Evolutionary conservation across 2,113 vertebrate genomes (phyloP), one percentile per base, ranked within the genome.

Genomic region (Datnioides undecimradiatus): DNA sequence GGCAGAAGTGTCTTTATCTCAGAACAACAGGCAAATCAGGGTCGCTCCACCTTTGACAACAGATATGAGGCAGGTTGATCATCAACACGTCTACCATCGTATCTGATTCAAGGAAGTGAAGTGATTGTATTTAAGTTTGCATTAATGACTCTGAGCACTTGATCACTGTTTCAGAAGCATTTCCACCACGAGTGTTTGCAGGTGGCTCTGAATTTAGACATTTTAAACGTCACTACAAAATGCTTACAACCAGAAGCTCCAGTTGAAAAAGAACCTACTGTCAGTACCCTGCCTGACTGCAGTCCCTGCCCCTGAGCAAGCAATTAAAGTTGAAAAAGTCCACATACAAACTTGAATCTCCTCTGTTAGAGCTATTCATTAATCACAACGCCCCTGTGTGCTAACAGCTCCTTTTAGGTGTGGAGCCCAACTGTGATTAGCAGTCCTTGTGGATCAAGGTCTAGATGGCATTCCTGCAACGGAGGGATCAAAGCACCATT

Each of bases 401-500:
- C 33, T 17, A 21, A 52, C 51, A 29, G 60, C 49, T 79, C 16
- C 48, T 33, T 65, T 52, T n/a, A 51, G 46, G 21, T 54, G 58
- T 68, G 69, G 71, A 75, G 80, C 77, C 49, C 34, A 31, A 54
- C 12, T 21, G 34, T 41, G 65, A 83, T 77, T 77, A 75, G 79
- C 58, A 79, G 80, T 64, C 78, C 57, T 21, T 25, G 7, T 3
- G 41, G 68, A 80, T 81, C 55, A 80, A 79, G 79, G 60, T 81
- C 72, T 79, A 63, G 43, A 76, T 72, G 70, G 64, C 59, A 79
- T 82, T 71, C 58, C 73, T n/a, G 62, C 60, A 41, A 65, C 1
- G 4, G 40, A 23, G 65, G 71, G 41, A 62, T 88, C 76, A 85
- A 91, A 87, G 82, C 58, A 73, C 83, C 80, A 88, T 63, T 90